Evolutionary conservation across 2,113 vertebrate genomes (phyloP).

Genomic region (Sinocyclocheilus maitianheensis): DNA sequence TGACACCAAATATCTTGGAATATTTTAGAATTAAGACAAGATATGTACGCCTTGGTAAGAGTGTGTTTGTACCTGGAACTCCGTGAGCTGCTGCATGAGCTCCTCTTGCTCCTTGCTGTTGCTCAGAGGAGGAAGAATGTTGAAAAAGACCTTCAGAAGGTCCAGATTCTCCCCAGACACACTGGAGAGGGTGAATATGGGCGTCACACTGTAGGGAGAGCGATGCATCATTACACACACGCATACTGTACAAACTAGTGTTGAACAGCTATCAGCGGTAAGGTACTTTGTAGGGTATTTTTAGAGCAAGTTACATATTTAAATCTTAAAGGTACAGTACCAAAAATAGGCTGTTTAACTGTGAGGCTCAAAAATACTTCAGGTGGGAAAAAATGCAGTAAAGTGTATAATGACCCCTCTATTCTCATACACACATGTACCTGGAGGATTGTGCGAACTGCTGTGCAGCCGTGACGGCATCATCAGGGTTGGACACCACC

Average conservation of each 20-base stretch:
- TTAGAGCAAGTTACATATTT: neutral
- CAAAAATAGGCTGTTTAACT: neutral
- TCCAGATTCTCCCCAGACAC: slow-evolving; percentile 92
- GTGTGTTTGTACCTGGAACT: slow-evolving; percentile 84
- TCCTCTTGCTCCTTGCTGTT: slow-evolving; percentile 97
- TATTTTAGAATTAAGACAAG: neutral
- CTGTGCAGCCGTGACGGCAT: slow-evolving; percentile 93
- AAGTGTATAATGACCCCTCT: neutral
- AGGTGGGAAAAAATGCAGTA: neutral
- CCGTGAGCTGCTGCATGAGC: slow-evolving; percentile 94
- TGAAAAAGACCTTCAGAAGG: slow-evolving; percentile 93
- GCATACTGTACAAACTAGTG: neutral
- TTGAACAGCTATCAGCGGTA: neutral
- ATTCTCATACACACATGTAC: slow-evolving; percentile 65
- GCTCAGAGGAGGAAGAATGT: slow-evolving; percentile 92
- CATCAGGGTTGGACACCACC: slow-evolving; percentile 83
- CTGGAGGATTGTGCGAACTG: slow-evolving; percentile 92
- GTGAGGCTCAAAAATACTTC: neutral
- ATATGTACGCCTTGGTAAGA: slow-evolving; percentile 30
- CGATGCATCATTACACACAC: slow-evolving; percentile 34
- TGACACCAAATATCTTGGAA: neutral
- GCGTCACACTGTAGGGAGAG: slow-evolving; percentile 81
- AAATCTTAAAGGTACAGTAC: neutral
- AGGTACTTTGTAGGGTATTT: neutral
- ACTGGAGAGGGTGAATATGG: slow-evolving; percentile 92